Evolutionary conservation across 2,113 vertebrate species (phyloP).

Genomic region (Callochromis pleurospilus): DNA sequence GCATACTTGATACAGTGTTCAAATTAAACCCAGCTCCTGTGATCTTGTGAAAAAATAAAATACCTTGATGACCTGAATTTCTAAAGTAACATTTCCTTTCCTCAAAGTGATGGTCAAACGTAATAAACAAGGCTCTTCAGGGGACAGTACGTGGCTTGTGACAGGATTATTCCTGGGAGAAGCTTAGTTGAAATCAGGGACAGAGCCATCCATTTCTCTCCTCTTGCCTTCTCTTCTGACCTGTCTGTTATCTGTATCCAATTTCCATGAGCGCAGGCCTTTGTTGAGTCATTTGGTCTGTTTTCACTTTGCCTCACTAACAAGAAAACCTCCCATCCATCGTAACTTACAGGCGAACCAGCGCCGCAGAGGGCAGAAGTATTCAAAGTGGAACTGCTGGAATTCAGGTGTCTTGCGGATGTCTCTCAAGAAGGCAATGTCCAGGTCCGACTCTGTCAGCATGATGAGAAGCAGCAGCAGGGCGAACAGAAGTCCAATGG

Average conservation of each 20-base stretch:
- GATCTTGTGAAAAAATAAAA: constrained; percentile 57
- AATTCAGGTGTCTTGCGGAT: constrained; percentile 96
- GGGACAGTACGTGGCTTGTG: constrained; percentile 30
- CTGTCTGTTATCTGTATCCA: background rate
- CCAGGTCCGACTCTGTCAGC: constrained; percentile 94
- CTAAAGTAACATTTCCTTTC: constrained; percentile 35
- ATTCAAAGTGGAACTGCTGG: constrained; percentile 97
- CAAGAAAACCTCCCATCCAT: constrained; percentile 85
- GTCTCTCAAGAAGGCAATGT: constrained; percentile 93
- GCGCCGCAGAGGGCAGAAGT: constrained; percentile 97
- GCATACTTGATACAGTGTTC: constrained; percentile 8
- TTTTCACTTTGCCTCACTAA: constrained; percentile 64
- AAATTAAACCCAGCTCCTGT: constrained; percentile 19
- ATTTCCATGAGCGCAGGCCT: background rate
- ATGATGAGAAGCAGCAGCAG: constrained; percentile 92
- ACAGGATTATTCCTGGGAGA: constrained; percentile 62
- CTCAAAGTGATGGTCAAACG: constrained; percentile 16
- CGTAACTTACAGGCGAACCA: constrained; percentile 96
- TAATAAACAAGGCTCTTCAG: constrained; percentile 13
- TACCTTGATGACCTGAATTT: constrained; percentile 59
- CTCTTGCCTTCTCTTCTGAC: background rate
- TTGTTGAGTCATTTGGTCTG: background rate
- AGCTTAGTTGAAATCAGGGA: constrained; percentile 57
- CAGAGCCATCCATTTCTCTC: constrained; percentile 32
- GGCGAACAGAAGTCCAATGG: constrained; percentile 88